Evolutionary conservation across 2,888 invertebrate genomes (phyloP).

Genomic region (Eilema depressum): DNA sequence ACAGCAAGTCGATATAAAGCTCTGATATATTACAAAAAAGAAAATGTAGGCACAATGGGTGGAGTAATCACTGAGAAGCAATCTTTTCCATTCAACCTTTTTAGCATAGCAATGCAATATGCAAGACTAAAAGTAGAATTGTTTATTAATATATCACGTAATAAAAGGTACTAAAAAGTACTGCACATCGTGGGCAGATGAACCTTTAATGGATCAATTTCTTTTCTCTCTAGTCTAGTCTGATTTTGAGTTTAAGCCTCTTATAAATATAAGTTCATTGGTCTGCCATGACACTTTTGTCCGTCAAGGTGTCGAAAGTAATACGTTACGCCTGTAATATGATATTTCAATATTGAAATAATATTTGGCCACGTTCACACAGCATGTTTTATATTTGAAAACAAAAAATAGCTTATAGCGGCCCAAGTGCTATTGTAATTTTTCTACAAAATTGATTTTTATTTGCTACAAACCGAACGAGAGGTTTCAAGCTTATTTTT

Average conservation of each 20-base stretch:
- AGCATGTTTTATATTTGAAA: constrained; percentile 15
- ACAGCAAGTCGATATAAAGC: background rate
- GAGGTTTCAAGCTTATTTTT: background rate
- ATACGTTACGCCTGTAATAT: background rate
- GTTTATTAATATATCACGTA: no score
- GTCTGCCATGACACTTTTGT: no score
- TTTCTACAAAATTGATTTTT: no score
- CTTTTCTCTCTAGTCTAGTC: no score
- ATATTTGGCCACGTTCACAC: background rate
- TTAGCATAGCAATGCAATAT: background rate
- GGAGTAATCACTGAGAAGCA: background rate
- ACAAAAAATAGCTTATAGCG: constrained; percentile 18
- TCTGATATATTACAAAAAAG: background rate
- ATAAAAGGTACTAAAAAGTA: background rate
- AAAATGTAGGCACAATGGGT: background rate
- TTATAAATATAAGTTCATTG: no score
- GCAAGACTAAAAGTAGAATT: background rate
- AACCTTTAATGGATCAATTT: no score
- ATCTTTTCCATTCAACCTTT: background rate
- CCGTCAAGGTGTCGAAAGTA: no score
- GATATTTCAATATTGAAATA: constrained; percentile 19
- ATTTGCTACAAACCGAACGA: no score
- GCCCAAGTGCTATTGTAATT: no score
- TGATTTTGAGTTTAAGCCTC: no score
- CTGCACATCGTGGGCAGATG: background rate